phyloP scores from a whole-genome alignment of 2,888 invertebrate genomes.

The Sphinx pinastri region DNA sequence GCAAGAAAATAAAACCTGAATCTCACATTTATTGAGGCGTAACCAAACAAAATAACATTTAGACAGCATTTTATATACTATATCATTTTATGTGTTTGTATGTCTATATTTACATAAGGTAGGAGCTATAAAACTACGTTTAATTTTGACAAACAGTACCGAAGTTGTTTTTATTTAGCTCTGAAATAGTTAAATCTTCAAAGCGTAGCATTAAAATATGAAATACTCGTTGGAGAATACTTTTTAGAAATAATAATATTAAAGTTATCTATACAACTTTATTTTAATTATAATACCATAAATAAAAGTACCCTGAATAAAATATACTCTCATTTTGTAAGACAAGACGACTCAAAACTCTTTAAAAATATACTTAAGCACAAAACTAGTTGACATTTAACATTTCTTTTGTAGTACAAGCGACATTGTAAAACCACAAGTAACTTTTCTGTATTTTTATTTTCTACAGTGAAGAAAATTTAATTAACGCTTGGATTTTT shows the following conservation, averaged over 20 bases:
- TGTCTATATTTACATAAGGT: neutral
- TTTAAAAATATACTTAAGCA: no score
- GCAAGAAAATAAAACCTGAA: neutral
- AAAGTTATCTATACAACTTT: no score
- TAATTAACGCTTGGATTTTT: neutral
- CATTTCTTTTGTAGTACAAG: slow-evolving; percentile 1
- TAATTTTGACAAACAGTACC: neutral
- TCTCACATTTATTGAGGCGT: slow-evolving; percentile 4
- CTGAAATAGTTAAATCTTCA: neutral
- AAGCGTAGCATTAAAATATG: neutral
- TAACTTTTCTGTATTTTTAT: neutral
- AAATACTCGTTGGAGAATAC: no score
- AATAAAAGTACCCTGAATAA: no score
- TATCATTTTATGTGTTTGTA: slow-evolving; percentile 12
- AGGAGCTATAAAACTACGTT: neutral
- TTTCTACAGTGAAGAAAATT: neutral
- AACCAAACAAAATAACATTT: neutral
- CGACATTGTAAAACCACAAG: neutral
- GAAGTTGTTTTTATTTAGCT: neutral
- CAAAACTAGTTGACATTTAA: no score
- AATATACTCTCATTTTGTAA: no score
- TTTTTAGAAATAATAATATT: no score
- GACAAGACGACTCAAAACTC: no score
- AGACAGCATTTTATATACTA: neutral
- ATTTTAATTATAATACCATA: no score